phyloP scores from a whole-genome alignment of 2,888 invertebrate species.

The Deilephila elpenor region DNA sequence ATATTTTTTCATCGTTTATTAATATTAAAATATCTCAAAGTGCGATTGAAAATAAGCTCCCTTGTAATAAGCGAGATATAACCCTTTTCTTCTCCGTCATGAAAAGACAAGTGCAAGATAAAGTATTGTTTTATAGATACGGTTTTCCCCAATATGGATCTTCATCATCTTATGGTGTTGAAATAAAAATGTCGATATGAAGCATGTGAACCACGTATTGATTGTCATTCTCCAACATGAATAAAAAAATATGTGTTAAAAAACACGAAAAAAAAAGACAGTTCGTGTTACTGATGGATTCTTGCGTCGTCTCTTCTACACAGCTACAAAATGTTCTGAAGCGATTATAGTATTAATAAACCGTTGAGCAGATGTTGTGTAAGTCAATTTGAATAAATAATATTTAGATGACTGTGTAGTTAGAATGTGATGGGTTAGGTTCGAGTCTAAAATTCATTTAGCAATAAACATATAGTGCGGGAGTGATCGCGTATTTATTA shows the following conservation, averaged over 20 bases:
- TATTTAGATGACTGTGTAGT: no score
- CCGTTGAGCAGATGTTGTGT: no score
- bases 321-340: no score
- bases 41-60: background rate
- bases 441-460: slow-evolving; percentile 5
- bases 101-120: slow-evolving; percentile 8
- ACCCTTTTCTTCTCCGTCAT: background rate
- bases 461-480: slow-evolving; percentile 26
- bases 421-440: no score
- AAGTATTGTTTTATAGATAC: slow-evolving; percentile 20
- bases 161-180: no score
- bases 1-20: background rate
- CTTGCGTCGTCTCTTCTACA: no score
- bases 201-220: background rate
- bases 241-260: no score
- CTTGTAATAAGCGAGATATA: background rate
- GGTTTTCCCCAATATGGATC: slow-evolving; percentile 1
- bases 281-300: background rate
- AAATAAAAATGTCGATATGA: background rate
- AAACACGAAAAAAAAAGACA: no score
- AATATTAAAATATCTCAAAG: background rate
- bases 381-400: no score
- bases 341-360: no score
- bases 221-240: no score
- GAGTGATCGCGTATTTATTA: slow-evolving; percentile 65